Base-by-base conservation (phyloP, 2,113 vertebrate species). In the Pangasianodon hypophthalmus region DNA sequence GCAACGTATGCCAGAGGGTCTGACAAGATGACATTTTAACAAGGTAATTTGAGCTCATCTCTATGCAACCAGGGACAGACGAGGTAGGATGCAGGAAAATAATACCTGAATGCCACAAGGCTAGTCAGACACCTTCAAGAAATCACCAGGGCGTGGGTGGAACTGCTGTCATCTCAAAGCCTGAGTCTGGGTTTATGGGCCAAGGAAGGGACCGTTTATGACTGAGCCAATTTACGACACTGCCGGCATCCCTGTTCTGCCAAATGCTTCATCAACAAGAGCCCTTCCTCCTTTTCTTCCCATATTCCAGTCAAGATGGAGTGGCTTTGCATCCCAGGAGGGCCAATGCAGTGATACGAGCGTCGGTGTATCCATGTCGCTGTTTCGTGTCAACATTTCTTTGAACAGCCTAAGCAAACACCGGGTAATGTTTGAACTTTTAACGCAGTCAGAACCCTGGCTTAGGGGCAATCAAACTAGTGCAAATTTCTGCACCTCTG, bases 21-120 rank as follows among this genome's bases (percentile, higher is more conserved):
- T 89, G 92, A 92, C 82, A 90, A 89, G 87, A 73, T 93, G 92
- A 91, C 90, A 91, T 89, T 92, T 92, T 92, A 91, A 93, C 92
- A 92, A 93, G 91, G 91, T 90, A 93, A 93, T 92, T 90, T 89
- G 85, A 92, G 90, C 88, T 85, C 85, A 85, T 91, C 87, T 60
- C 85, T 83, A 92, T 87, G 90, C 82, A 88, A 87, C 83, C 88
- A 71, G 58, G 85, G 87, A 90, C 69, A 86, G 89, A 89, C 52
- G 71, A 67, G 48, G 73, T 64, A 56, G 79, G 81, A 87, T 90
- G 86, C 86, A 41, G 62, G 44, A 83, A 91, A 89, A 89, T 50
- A 62, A 88, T 86, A 91, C 81, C 52, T 29, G 86, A 88, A 87
- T 58, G 82, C 87, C 69, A 46, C 48, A 54, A 85, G 88, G 81